Evolutionary conservation across 2,113 vertebrate genomes (phyloP), one percentile per base, ranked within the genome.

Genomic region (Centropristis striata): DNA sequence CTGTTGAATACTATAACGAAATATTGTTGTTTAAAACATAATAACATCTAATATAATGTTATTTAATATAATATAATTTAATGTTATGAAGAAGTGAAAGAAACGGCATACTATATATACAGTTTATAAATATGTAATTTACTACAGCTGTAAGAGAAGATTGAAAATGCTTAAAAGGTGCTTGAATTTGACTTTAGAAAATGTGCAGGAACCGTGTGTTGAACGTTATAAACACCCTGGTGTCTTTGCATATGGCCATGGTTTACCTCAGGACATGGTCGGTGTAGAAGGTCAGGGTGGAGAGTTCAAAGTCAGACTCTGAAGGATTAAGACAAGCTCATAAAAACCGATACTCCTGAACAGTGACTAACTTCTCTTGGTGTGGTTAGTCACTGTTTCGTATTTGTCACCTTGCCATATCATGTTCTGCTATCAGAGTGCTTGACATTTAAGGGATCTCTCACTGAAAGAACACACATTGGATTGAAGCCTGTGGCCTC

Each of bases 401-500:
- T 49, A 50, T 80, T 73, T 74, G 41, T 60, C 67, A 10, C n/a
- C 9, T 14, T 12, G 4, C 41, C 49, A 4, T 58, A 74, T 74
- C 55, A 5, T 47, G 21, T 42, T 61, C 23, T 41, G 53, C 61
- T 71, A 36, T 67, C 68, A n/a, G 49, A 20, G 41, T 8, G 36
- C 49, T 61, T 78, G 80, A 71, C 54, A 75, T 84, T 83, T 79
- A 81, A 73, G 20, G 46, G 51, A 18, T 76, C 55, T 39, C 15
- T 50, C 42, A 11, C 28, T 71, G 41, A 68, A 23, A 64, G 49
- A 39, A 13, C 47, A 54, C 16, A 65, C 51, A 15, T 21, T 64
- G 9, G 57, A 74, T 36, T 53, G 12, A 53, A 55, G 73, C 67
- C 46, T 1, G 67, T 41, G 55, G 50, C 46, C 42, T 66, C 61